These are phyloP conservation scores for Xiphophorus birchmanni DNA, from an alignment of 2,797 vertebrate genomes.

Conservation along the genomic window DNA sequence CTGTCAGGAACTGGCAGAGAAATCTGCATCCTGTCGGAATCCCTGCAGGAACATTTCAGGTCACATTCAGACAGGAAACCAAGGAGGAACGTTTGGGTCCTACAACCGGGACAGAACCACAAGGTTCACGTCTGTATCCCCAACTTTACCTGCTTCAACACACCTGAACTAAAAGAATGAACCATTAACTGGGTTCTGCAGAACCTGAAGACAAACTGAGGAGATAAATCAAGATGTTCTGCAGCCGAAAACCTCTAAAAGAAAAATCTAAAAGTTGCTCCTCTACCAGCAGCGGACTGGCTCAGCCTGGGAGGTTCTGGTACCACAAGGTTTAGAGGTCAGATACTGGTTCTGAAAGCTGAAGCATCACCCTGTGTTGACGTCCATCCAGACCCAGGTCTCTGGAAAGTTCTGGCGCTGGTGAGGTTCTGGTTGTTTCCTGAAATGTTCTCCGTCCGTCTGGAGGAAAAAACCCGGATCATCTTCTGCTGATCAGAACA, in stretches of 20 bases:
- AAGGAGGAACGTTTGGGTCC: background rate
- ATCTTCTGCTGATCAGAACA: background rate
- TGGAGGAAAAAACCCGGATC: background rate
- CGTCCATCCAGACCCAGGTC: conserved; percentile 91
- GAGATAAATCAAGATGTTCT: background rate
- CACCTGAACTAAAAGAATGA: background rate
- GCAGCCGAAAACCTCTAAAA: background rate
- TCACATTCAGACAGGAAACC: background rate
- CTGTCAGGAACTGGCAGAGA: conserved; percentile 85
- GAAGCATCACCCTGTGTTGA: conserved; percentile 76
- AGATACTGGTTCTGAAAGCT: background rate
- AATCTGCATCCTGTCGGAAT: conserved; percentile 61
- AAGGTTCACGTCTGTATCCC: background rate
- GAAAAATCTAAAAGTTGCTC: too few species aligned
- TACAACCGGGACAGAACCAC: background rate
- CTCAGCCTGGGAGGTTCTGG: background rate
- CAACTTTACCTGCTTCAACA: background rate
- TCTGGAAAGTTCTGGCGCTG: conserved; percentile 86
- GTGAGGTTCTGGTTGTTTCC: conserved; percentile 24
- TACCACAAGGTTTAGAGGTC: background rate
- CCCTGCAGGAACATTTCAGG: conserved; percentile 60
- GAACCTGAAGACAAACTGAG: too few species aligned
- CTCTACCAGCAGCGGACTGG: too few species aligned
- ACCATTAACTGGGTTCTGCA: background rate
- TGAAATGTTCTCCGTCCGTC: background rate